These are phyloP conservation scores for Mizuhopecten yessoensis DNA, from an alignment of 1,140 invertebrate species.

Conservation along the genomic window DNA sequence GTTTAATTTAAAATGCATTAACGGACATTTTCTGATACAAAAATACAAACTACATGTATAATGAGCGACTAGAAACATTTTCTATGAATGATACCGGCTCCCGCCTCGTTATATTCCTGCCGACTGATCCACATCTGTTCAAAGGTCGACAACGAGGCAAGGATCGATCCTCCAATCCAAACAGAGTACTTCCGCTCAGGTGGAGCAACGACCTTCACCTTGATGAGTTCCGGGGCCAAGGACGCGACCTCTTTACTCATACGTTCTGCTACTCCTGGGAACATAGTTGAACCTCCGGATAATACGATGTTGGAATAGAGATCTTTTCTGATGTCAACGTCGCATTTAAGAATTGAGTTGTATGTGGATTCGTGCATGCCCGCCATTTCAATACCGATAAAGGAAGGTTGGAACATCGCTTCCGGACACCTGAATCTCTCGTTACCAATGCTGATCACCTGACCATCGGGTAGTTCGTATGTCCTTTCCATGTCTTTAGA, in stretches of 20 bases:
- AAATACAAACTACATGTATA: not conserved
- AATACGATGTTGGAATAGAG: conserved; percentile 58
- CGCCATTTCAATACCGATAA: conserved; percentile 74
- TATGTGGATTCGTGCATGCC: conserved; percentile 65
- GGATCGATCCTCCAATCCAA: conserved; percentile 85
- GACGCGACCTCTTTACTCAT: conserved; percentile 57
- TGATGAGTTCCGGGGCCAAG: conserved; percentile 58
- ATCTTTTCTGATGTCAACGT: conserved; percentile 63
- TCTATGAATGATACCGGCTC: conserved; percentile 85
- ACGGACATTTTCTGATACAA: no score
- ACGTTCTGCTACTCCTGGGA: conserved; percentile 58
- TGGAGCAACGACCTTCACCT: conserved; percentile 64
- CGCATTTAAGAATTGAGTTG: conserved; percentile 60
- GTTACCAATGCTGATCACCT: conserved; percentile 91
- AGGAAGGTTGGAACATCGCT: conserved; percentile 89
- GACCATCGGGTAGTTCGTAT: conserved; percentile 66
- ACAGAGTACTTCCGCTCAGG: conserved; percentile 75
- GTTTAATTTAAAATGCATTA: no score
- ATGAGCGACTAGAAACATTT: conserved; percentile 61
- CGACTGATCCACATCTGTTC: conserved; percentile 87
- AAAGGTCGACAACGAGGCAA: conserved; percentile 87
- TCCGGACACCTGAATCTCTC: conserved; percentile 82
- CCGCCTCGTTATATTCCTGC: conserved; percentile 94
- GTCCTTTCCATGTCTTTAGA: conserved; percentile 60
- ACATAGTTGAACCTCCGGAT: conserved; percentile 60